Conservation (phyloP, 2,113 vertebrate genomes). For the Pelobates fuscus region DNA sequence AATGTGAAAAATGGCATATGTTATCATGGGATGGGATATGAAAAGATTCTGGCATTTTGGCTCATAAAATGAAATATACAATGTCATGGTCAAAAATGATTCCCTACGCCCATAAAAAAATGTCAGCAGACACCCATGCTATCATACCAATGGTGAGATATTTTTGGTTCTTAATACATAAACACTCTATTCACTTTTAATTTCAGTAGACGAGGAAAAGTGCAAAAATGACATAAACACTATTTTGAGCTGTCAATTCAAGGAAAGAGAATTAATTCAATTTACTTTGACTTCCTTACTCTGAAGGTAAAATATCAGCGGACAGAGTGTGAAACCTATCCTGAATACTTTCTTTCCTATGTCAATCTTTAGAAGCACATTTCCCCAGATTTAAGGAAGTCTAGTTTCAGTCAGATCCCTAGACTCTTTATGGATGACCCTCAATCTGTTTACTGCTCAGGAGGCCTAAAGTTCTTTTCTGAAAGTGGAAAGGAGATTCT, state of each 20-base stretch:
- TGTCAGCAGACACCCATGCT: too few species aligned
- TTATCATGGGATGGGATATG: too few species aligned
- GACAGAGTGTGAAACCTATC: slow-evolving; percentile 9
- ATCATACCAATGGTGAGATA: background rate
- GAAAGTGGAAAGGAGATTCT: slow-evolving; percentile 16
- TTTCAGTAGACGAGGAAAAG: too few species aligned
- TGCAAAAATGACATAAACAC: background rate
- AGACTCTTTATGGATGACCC: slow-evolving; percentile 16
- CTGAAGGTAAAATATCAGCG: slow-evolving; percentile 4
- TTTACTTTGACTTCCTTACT: slow-evolving; percentile 2
- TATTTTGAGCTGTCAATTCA: background rate
- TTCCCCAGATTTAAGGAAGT: background rate
- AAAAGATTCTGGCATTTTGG: too few species aligned
- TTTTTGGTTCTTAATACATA: too few species aligned
- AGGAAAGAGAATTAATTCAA: background rate
- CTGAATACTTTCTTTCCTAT: slow-evolving; percentile 6
- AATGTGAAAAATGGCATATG: too few species aligned
- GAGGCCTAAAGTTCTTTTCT: slow-evolving; percentile 34
- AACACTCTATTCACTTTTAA: background rate
- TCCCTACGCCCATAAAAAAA: too few species aligned
- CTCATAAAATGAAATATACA: too few species aligned
- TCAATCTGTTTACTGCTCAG: slow-evolving; percentile 31
- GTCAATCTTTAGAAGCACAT: background rate
- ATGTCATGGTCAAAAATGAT: too few species aligned
- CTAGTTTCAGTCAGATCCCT: slow-evolving; percentile 3